Conservation (phyloP, 2,888 invertebrate genomes). For the Agrotis puta region DNA sequence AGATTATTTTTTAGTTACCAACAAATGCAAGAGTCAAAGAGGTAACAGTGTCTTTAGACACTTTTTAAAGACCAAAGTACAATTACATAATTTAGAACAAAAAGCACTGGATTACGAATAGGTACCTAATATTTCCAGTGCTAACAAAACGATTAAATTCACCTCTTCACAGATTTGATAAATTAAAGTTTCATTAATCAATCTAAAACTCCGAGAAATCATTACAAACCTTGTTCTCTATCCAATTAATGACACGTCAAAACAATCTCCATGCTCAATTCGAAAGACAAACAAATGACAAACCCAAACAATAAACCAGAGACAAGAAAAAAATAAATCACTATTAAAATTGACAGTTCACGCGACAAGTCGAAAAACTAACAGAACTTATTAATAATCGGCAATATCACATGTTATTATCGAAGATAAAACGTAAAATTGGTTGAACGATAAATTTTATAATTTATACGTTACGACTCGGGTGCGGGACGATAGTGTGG, state of each 20-base stretch:
- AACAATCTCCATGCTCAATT: slow-evolving; percentile 26
- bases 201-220: not conserved
- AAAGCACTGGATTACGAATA: not conserved
- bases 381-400: slow-evolving; percentile 82
- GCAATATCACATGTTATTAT: slow-evolving; percentile 85
- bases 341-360: slow-evolving; percentile 88
- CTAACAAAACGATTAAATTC: not conserved
- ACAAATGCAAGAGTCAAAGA: not conserved
- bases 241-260: slow-evolving; percentile 39
- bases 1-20: not conserved
- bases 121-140: too few species aligned
- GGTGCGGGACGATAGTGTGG: slow-evolving; percentile 74
- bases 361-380: slow-evolving; percentile 81
- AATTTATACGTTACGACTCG: slow-evolving; percentile 81
- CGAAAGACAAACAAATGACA: slow-evolving; percentile 43
- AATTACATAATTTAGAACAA: not conserved
- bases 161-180: not conserved
- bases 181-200: not conserved
- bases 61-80: not conserved
- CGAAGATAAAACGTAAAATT: slow-evolving; percentile 84
- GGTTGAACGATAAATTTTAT: slow-evolving; percentile 85
- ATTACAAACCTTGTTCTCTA: slow-evolving; percentile 1
- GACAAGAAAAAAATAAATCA: slow-evolving; percentile 78
- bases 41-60: not conserved
- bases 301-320: slow-evolving; percentile 35